Evolutionary conservation across 2,888 invertebrate species (phyloP).

Genomic region (Stegana nigrithorax): DNA sequence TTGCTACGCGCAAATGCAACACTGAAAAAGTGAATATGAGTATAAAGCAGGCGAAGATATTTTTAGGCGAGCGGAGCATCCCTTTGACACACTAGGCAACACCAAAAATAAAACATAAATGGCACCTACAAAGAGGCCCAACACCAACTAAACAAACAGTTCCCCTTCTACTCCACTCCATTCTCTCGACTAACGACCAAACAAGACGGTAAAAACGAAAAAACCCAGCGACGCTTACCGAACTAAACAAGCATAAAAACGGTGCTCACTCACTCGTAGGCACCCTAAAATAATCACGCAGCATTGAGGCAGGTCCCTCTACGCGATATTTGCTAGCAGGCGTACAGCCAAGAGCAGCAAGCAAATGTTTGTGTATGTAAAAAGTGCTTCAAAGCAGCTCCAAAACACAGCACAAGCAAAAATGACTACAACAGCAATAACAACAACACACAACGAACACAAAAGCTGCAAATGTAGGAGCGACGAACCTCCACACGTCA

Average conservation of each 20-base stretch:
- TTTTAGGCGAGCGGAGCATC: not conserved
- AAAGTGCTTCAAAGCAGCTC: slow-evolving; percentile 32
- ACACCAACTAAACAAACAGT: too few relatives aligned
- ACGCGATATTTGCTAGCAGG: slow-evolving; percentile 58
- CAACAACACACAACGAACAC: slow-evolving; percentile 6
- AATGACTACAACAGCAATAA: slow-evolving; percentile 12
- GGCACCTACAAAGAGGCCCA: slow-evolving; percentile 8
- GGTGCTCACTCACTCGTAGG: slow-evolving; percentile 32
- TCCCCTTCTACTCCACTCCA: slow-evolving; percentile 14
- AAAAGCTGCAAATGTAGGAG: slow-evolving; percentile 24
- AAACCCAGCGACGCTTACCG: not conserved
- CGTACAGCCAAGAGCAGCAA: slow-evolving; percentile 40
- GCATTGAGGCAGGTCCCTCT: slow-evolving; percentile 66
- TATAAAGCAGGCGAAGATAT: not conserved
- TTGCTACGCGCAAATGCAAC: slow-evolving; percentile 37
- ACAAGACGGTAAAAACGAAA: slow-evolving; percentile 16
- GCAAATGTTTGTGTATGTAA: slow-evolving; percentile 18
- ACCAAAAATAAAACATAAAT: not conserved
- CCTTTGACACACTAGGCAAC: not conserved
- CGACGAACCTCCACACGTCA: slow-evolving; percentile 6
- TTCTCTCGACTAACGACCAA: not conserved
- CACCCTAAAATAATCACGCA: slow-evolving; percentile 49
- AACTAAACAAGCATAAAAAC: not conserved
- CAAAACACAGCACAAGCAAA: not conserved
- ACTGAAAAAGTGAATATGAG: slow-evolving; percentile 43